These are phyloP conservation scores for Kryptolebias marmoratus DNA, from an alignment of 2,113 vertebrate genomes.

Conservation along the genomic window DNA sequence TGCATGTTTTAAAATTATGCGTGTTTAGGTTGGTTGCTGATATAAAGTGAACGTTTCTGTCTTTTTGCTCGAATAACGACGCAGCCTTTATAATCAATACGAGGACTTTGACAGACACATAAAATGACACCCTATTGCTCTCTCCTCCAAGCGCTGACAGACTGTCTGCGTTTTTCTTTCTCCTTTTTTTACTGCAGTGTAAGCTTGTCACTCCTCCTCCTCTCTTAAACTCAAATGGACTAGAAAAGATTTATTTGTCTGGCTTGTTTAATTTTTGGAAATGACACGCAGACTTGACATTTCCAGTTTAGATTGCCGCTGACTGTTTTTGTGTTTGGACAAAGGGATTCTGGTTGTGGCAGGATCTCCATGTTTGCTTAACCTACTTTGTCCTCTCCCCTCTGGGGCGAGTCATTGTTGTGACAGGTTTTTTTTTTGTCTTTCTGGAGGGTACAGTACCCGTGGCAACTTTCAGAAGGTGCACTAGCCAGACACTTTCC, in stretches of 20 bases:
- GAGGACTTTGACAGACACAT: conserved; percentile 20
- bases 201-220: conserved; percentile 20
- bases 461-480: not conserved
- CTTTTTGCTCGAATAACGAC: not conserved
- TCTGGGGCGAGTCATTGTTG: too few relatives aligned
- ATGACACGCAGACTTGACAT: conserved; percentile 6
- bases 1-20: too few relatives aligned
- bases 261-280: conserved; percentile 35
- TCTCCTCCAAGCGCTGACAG: conserved; percentile 17
- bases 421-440: conserved; percentile 12
- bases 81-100: conserved; percentile 50
- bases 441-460: conserved; percentile 4
- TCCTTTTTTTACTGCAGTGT: conserved; percentile 1
- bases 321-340: not conserved
- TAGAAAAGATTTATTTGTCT: conserved; percentile 28
- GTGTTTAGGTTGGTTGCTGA: too few relatives aligned
- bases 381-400: conserved; percentile 5
- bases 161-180: conserved; percentile 24
- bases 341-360: not conserved
- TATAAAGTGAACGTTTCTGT: not conserved
- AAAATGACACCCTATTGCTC: conserved; percentile 13
- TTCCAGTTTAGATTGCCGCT: conserved; percentile 20
- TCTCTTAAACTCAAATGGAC: conserved; percentile 7
- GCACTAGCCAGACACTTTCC: conserved; percentile 5
- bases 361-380: conserved; percentile 24